Base-by-base conservation (phyloP, 1,140 invertebrate genomes). In the Stenopsyche tienmushanensis region DNA sequence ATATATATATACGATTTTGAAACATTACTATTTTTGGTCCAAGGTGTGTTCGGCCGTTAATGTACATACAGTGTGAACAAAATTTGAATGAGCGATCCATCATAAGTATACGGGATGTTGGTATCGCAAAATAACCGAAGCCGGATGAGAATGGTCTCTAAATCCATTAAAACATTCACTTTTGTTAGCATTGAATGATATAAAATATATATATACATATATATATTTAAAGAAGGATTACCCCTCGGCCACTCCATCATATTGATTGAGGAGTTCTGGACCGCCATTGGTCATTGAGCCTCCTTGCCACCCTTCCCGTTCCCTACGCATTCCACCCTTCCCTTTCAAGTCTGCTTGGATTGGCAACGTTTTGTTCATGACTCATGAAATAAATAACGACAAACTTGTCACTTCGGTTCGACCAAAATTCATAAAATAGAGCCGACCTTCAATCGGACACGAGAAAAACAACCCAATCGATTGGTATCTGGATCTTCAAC, bases 221-320 rank as follows among this genome's bases (percentile, higher is more conserved):
- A 64, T 70, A 66, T 66, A 70, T 70, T 70, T 70, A 70, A 70
- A 70, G 68, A 70, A 66, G 68, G 64, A 70, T 70, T 70, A 70
- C 68, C 64, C 64, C 64, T 66, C 68, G 60, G 21, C 68, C 68
- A 70, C 68, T 70, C 68, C 64, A 70, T 70, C 68, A 70, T 70
- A 70, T 70, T 70, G 68, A 70, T 70, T 70, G 68, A 70, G 68
- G 68, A 66, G 68, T 70, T 60, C 64, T 66, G 64, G 68, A 64
- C 64, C 68, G 68, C 68, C 64, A 70, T 70, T 70, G 68, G 68
- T 70, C 68, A 70, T 42, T 65, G 49, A 45, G 34, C 55, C 29
- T 47, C 58, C 55, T 29, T 52, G n/a, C 54, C 23, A 21, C 49
- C 34, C 29, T 21, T 23, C 49, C 20, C 18, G 29, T 49, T 17